Evolutionary conservation across 2,113 vertebrate species (phyloP), one percentile per base, ranked within the genome.

Genomic region (Phrynosoma blainvillii): DNA sequence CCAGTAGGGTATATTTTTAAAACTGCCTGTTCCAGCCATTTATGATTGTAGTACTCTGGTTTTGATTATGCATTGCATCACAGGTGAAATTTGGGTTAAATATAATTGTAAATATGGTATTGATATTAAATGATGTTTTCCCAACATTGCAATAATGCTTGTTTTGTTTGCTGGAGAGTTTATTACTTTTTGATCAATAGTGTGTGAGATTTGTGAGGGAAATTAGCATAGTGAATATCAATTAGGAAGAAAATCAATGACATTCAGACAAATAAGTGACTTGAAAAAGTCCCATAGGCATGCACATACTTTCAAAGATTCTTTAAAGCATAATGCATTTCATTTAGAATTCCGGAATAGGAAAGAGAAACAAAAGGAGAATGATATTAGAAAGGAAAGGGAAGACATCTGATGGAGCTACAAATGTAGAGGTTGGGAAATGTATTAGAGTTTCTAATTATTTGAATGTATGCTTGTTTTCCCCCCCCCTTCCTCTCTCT

Each of bases 221-320:
- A 97, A 98, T 99, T 99, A 98, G 97, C 97, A 98, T 97, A 97
- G 96, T 97, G 98, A 98, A 97, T 98, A 98, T 98, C 97, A 98
- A 98, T 98, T 98, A 98, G 97, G 96, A 92, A 91, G 97, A 96
- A 96, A 98, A 98, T 99, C 98, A 96, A 99, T 99, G 94, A 95
- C 97, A 97, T 97, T 98, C 97, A 96, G 97, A 97, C 96, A 98
- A 98, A 98, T 97, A 97, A 95, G 94, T 96, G 96, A 96, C 96
- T 96, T 97, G 96, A 96, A 96, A 97, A 97, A 96, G 93, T 97
- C 96, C 96, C 93, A 96, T 91, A 97, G 96, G 98, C 95, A 96
- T 90, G 89, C 84, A 79, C 83, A 89, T 54, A 90, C 93, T 95
- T 91, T 85, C 75, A 92, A 90, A 90, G 92, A 96, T 96, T 96